Conservation (phyloP, 2,888 invertebrate species). For the Drosophila vallismaia region DNA sequence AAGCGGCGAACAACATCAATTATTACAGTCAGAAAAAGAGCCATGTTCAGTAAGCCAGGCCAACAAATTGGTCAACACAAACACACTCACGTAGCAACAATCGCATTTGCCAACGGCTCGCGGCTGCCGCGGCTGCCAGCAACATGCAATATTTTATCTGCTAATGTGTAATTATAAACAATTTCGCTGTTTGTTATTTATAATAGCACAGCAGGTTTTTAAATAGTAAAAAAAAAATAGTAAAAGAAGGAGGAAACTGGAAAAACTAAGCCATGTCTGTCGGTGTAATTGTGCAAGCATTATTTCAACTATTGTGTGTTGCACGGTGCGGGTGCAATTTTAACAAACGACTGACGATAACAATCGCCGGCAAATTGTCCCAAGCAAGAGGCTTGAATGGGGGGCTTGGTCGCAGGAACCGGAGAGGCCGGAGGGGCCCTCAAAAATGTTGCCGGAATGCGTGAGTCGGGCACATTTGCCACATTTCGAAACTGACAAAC, state of each 20-base stretch:
- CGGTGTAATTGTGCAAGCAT: slow-evolving; percentile 37
- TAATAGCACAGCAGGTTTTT: slow-evolving; percentile 45
- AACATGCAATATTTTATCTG: slow-evolving; percentile 65
- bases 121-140: slow-evolving; percentile 4
- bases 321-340: slow-evolving; percentile 41
- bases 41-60: slow-evolving; percentile 35
- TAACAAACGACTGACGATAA: slow-evolving; percentile 43
- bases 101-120: slow-evolving; percentile 27
- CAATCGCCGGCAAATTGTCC: slow-evolving; percentile 52
- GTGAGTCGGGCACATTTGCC: slow-evolving; percentile 60
- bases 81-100: slow-evolving; percentile 11
- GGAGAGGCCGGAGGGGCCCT: slow-evolving; percentile 12
- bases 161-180: slow-evolving; percentile 77
- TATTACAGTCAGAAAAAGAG: slow-evolving; percentile 32
- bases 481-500: slow-evolving; percentile 47
- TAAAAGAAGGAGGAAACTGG: not conserved
- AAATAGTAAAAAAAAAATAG: slow-evolving; percentile 6
- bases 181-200: slow-evolving; percentile 65
- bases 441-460: slow-evolving; percentile 28
- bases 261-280: slow-evolving; percentile 35
- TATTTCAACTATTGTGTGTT: slow-evolving; percentile 33
- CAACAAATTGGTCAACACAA: slow-evolving; percentile 35
- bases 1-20: slow-evolving; percentile 56
- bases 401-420: slow-evolving; percentile 3
- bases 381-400: slow-evolving; percentile 23